Percentiles rank a stretch among this genome's conserved stretches.
phyloP scores from a whole-genome alignment of 2,113 vertebrate genomes.

The Ciconia boyciana region DNA sequence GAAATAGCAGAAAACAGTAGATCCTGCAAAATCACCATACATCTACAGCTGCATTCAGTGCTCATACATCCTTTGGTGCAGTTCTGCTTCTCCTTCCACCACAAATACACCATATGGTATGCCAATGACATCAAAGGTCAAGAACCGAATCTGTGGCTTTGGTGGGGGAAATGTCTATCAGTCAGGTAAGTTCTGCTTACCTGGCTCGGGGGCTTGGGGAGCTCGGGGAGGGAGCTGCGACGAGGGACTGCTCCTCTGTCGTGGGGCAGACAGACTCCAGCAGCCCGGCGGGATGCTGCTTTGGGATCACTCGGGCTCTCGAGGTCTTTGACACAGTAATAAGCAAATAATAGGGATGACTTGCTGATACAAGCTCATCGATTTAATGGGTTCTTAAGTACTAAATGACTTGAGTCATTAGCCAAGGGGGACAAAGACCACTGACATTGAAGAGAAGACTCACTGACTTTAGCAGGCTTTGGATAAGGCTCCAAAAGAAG shows the following conservation, averaged over 20 bases:
- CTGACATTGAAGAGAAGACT: not conserved
- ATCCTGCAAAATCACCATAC: not conserved
- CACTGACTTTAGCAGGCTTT: not conserved
- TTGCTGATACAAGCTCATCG: not conserved
- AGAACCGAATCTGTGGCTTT: not conserved
- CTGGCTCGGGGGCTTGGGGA: not conserved
- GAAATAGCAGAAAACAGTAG: not conserved
- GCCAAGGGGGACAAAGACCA: not conserved
- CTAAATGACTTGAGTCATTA: not conserved
- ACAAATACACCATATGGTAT: not conserved
- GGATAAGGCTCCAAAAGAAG: not conserved
- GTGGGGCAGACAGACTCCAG: not conserved
- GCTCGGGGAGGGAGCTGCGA: fast-evolving
- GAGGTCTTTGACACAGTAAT: not conserved
- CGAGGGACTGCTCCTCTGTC: not conserved
- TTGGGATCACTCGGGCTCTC: not conserved
- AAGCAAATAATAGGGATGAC: not conserved
- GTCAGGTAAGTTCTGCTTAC: not conserved
- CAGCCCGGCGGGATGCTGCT: fast-evolving
- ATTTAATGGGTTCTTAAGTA: not conserved
- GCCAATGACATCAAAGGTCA: not conserved
- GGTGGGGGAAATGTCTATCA: not conserved
- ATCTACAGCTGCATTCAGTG: not conserved
- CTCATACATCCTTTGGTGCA: not conserved
- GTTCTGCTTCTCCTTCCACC: not conserved